Evolutionary conservation across 2,113 vertebrate genomes (phyloP), one percentile per base, ranked within the genome.

Genomic region (Phylloscopus trochiloides): DNA sequence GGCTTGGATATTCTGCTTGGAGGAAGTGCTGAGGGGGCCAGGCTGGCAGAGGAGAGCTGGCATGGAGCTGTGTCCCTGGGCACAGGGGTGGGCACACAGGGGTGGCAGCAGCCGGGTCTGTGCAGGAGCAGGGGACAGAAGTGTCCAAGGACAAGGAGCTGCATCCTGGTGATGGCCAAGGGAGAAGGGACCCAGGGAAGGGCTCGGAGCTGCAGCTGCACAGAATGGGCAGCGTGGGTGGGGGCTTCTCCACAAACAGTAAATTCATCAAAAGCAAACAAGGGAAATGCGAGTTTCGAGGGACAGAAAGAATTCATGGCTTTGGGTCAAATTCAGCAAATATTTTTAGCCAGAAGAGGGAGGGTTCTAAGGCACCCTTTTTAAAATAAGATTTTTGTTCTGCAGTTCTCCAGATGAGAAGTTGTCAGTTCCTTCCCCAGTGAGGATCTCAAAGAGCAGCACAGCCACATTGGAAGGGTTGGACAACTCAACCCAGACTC

Each of bases 321-420:
- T 88, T 43, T 8, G 11, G 47, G 86, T 90, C 96, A 96, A 95
- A 92, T 48, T 24, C 86, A 94, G 88, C 48, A 77, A 90, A 93
- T 95, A 94, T 86, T 95, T 95, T 96, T 93, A 95, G 94, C 75
- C 86, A 51, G 63, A 90, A 70, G 63, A 93, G 63, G 86, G 83
- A 88, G 76, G 88, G 86, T 40, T 93, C 43, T 5, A 70, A 86
- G 70, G 3, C 47, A 88, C 38, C 47, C 13, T 43, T 90, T 73
- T 63, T 14, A 58, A 68, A 85, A 80, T 47, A 32, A 58, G 59
- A 14, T 65, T 80, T 62, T 65, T 57, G 20, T 45, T 79, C 48
- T 54, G 80, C 81, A 38, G 0, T 40, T 71, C 42, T 76, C 75
- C 34, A 17, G 32, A 38, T 18, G 51, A 76, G 62, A 72, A 82